phyloP scores from a whole-genome alignment of 64 coral and sea anemone genomes.

The Hydrozoanthus tunicans region DNA sequence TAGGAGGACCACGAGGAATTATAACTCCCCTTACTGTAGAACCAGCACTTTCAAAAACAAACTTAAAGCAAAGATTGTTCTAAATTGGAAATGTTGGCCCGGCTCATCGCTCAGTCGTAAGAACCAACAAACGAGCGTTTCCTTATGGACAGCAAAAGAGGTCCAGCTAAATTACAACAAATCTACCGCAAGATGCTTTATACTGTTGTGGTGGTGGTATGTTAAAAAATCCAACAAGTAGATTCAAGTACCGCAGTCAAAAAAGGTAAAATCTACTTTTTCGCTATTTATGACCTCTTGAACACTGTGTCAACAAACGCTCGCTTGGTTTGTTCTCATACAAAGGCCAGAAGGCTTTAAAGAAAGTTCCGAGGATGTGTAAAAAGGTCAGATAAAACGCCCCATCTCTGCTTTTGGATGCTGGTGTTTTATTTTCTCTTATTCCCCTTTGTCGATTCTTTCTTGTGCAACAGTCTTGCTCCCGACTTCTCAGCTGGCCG shows the following conservation, averaged over 20 bases:
- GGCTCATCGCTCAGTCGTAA: neutral
- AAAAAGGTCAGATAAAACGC: no score
- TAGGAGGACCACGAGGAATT: neutral
- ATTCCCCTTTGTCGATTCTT: conserved; percentile 7
- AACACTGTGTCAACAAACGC: neutral
- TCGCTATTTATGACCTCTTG: neutral
- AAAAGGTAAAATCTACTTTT: neutral
- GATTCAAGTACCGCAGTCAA: no score
- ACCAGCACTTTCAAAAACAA: neutral
- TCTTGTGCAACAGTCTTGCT: conserved; percentile 23
- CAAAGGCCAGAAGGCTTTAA: neutral
- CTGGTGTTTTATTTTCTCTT: conserved; percentile 12
- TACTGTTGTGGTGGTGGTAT: no score
- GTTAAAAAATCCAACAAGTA: no score
- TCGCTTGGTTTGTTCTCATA: neutral
- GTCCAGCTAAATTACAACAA: neutral
- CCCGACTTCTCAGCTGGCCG: conserved; percentile 1
- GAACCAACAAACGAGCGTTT: neutral
- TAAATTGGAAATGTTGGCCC: neutral
- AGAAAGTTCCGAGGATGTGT: neutral
- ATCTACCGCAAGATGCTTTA: neutral
- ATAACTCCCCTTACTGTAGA: neutral
- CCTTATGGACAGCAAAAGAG: neutral
- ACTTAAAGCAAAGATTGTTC: neutral
- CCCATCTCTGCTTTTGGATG: neutral